Percentiles rank a stretch among this genome's conserved stretches.
phyloP scores from a whole-genome alignment of 35 echinoderm and acorn worm genomes.

The Ophiothrix spiculata region DNA sequence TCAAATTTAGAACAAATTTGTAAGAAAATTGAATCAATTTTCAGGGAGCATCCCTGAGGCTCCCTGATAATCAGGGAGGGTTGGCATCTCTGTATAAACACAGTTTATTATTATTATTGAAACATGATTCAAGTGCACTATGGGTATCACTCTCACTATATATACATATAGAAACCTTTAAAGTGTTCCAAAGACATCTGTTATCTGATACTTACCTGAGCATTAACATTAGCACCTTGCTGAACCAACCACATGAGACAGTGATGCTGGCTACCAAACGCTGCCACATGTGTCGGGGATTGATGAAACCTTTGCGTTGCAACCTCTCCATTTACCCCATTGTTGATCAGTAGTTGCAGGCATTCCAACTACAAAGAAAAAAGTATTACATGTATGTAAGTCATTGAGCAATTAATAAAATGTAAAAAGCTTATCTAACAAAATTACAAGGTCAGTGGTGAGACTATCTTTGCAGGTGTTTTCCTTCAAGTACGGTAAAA shows the following conservation, averaged over 20 bases:
- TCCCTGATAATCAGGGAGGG: too few species aligned
- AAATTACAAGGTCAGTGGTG: background rate
- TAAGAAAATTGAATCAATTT: too few species aligned
- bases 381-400: conserved; percentile 42
- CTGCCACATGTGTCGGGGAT: conserved; percentile 74
- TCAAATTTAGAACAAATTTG: too few species aligned
- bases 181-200: too few species aligned
- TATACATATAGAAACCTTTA: too few species aligned
- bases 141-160: too few species aligned
- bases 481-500: too few species aligned
- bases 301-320: conserved; percentile 73
- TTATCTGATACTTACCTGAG: conserved; percentile 68
- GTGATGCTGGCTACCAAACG: conserved; percentile 50
- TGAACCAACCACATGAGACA: conserved; percentile 63
- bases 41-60: too few species aligned
- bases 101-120: too few species aligned
- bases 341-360: conserved; percentile 41
- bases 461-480: too few species aligned
- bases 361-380: conserved; percentile 66
- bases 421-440: background rate
- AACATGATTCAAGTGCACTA: too few species aligned
- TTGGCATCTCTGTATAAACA: too few species aligned
- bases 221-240: conserved; percentile 61
- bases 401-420: background rate
- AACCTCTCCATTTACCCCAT: conserved; percentile 70